These are phyloP conservation scores for Brotula barbata DNA, from an alignment of 2,797 vertebrate genomes.

Conservation along the genomic window DNA sequence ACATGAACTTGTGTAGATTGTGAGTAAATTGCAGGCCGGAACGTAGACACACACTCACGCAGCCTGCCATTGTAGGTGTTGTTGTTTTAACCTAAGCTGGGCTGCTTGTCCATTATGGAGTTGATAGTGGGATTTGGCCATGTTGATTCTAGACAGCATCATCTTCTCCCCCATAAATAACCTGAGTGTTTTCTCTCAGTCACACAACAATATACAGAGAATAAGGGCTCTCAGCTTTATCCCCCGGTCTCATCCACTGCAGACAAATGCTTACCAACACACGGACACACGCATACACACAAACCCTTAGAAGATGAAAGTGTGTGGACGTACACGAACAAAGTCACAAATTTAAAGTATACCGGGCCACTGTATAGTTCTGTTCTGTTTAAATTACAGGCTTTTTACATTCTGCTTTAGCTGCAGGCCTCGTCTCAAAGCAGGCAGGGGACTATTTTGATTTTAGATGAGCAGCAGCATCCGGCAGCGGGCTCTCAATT, in stretches of 20 bases:
- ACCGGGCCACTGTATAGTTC: slow-evolving; percentile 23
- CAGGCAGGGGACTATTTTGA: slow-evolving; percentile 44
- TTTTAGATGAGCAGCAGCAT: slow-evolving; percentile 66
- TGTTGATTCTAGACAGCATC: slow-evolving; percentile 78
- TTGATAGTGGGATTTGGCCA: slow-evolving; percentile 78
- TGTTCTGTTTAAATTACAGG: slow-evolving; percentile 42
- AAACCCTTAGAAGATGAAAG: slow-evolving; percentile 40
- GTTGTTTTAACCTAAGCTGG: slow-evolving; percentile 77
- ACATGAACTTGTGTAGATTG: neutral
- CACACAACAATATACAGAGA: slow-evolving; percentile 66
- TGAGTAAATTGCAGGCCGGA: neutral
- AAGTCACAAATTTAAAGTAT: slow-evolving; percentile 60
- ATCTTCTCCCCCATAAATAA: slow-evolving; percentile 74
- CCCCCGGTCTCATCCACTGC: slow-evolving; percentile 51
- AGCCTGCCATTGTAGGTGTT: slow-evolving; percentile 57
- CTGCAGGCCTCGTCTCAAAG: slow-evolving; percentile 34
- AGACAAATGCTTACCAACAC: slow-evolving; percentile 23
- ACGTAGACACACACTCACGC: slow-evolving; percentile 54
- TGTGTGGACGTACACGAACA: slow-evolving; percentile 29
- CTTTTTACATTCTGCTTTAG: slow-evolving; percentile 45
- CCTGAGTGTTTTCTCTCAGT: slow-evolving; percentile 68
- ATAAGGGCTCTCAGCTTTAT: slow-evolving; percentile 66
- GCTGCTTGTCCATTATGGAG: slow-evolving; percentile 77
- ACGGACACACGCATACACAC: slow-evolving; percentile 18
- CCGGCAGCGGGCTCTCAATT: slow-evolving; percentile 46